phyloP scores from a whole-genome alignment of 2,797 vertebrate genomes.

The Characodon lateralis region DNA sequence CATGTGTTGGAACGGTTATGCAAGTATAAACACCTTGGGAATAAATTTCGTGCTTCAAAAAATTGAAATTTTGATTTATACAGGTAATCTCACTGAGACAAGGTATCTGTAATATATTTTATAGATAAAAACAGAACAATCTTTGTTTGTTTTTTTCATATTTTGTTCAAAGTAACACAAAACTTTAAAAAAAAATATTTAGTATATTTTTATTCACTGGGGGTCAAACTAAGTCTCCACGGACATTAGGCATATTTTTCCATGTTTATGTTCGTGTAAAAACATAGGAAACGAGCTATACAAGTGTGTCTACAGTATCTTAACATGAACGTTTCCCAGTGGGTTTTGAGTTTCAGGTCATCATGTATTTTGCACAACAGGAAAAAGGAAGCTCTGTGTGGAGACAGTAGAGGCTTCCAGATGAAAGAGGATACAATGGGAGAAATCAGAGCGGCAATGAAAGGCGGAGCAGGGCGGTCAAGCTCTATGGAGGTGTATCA shows the following conservation, averaged over 20 bases:
- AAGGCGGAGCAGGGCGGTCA: conserved; percentile 20
- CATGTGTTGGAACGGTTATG: no score
- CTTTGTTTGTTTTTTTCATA: no score
- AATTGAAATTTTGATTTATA: neutral
- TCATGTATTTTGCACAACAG: conserved; percentile 44
- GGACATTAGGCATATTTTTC: neutral
- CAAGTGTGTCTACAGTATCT: neutral
- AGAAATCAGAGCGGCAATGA: conserved; percentile 31
- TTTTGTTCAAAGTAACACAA: no score
- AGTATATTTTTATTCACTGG: neutral
- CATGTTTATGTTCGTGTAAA: neutral
- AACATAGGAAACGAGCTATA: neutral
- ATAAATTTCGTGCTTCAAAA: neutral
- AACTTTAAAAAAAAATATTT: neutral
- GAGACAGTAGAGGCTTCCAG: conserved; percentile 36
- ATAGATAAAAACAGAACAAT: neutral
- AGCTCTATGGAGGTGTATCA: conserved; percentile 36
- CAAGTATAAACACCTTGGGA: neutral
- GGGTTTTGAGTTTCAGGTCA: conserved; percentile 32
- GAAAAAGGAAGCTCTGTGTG: conserved; percentile 52
- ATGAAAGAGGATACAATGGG: conserved; percentile 53
- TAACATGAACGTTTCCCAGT: neutral
- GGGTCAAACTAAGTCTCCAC: neutral
- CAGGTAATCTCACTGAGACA: neutral
- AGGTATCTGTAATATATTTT: neutral